phyloP scores from a whole-genome alignment of 1,140 invertebrate species.

The Procambarus virginalis region DNA sequence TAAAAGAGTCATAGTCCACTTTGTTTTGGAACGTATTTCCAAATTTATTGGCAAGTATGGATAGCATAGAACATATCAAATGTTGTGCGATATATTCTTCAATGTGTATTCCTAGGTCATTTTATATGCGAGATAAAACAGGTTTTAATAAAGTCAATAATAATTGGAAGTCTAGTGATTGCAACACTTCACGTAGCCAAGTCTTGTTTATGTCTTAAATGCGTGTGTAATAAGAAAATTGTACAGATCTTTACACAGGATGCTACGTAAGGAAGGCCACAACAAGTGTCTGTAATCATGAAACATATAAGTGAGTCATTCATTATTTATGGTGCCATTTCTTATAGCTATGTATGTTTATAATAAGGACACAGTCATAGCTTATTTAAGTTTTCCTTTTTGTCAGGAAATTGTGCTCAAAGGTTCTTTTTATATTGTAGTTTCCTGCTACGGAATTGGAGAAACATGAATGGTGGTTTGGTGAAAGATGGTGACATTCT shows the following conservation, averaged over 20 bases:
- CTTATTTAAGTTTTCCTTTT: slow-evolving; percentile 8
- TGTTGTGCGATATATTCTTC: slow-evolving; percentile 6
- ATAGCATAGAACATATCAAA: slow-evolving; percentile 33
- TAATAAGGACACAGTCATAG: not conserved
- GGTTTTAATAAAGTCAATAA: not conserved
- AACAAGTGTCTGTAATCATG: not conserved
- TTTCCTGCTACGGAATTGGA: not conserved
- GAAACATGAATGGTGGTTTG: not conserved
- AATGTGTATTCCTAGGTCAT: not conserved
- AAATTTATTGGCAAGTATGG: slow-evolving; percentile 12
- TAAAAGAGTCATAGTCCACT: slow-evolving; percentile 35
- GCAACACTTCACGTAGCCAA: not conserved
- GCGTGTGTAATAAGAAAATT: not conserved
- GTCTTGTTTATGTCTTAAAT: not conserved
- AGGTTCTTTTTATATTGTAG: slow-evolving; percentile 14
- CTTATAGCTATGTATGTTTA: slow-evolving; percentile 4
- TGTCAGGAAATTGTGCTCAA: slow-evolving; percentile 8
- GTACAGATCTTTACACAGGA: not conserved
- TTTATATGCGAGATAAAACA: not conserved
- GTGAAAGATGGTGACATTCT: not conserved
- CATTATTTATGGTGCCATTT: slow-evolving; percentile 8
- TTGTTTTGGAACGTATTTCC: slow-evolving; percentile 24
- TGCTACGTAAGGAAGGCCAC: not conserved
- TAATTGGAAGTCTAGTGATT: not conserved
- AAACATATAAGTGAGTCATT: not conserved